Percentiles rank a stretch among this genome's conserved stretches.
Conservation (phyloP, 2,113 vertebrate species). For the Ctenomys sociabilis region DNA sequence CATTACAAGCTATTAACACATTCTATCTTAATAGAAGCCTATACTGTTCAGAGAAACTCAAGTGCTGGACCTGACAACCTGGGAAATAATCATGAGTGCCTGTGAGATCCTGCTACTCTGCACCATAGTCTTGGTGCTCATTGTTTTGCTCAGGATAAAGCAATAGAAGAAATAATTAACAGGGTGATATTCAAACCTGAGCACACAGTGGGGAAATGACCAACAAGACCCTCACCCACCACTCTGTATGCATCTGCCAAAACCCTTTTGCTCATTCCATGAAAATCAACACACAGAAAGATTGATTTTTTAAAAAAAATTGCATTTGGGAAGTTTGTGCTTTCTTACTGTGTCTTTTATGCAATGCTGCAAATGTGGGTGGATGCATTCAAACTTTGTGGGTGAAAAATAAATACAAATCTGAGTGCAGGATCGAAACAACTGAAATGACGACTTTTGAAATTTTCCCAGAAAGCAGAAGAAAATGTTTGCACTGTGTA, state of each 20-base stretch:
- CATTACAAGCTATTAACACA: neutral
- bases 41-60: neutral
- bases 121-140: neutral
- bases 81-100: rapidly evolving
- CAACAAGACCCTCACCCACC: neutral
- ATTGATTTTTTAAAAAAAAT: neutral
- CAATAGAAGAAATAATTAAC: neutral
- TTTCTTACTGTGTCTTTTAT: neutral
- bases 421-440: neutral
- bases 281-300: neutral
- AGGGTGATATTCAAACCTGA: neutral
- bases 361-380: neutral
- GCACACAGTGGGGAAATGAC: neutral
- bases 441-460: neutral
- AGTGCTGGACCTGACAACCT: neutral
- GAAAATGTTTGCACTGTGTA: neutral
- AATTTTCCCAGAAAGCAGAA: neutral
- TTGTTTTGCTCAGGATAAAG: neutral
- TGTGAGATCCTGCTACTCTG: neutral
- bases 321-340: neutral
- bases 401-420: neutral
- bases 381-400: neutral
- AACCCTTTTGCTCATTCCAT: neutral
- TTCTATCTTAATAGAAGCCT: neutral
- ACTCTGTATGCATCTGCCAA: neutral